Evolutionary conservation across 2,888 invertebrate genomes (phyloP), one percentile per base, ranked within the genome.

Genomic region (Penaeus monodon): DNA sequence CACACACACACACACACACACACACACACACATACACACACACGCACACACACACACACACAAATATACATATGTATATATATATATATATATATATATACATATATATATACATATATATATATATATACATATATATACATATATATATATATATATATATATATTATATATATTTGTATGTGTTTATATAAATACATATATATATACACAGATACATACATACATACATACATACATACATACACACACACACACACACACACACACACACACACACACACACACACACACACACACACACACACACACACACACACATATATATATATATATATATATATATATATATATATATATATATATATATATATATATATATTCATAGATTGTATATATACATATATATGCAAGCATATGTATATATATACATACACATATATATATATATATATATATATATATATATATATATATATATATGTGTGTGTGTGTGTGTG

Each of bases 321-420:
- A 68, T 68, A 68, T 68, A 68, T 68, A 68, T 68, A 68, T 68
- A 68, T 68, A 68, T 68, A 68, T 68, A 68, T 68, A 68, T 68
- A 68, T 68, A 68, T 68, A 68, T 27, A 27, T 68, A 68, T 68
- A 68, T 68, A 68, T 68, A 68, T 27, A 68, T 68, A 68, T 68
- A 68, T 68, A 68, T 68, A 68, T 68, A 68, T 68, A 68, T 27
- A 68, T 68, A 68, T 68, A 68, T 68, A 68, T 68, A 68, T 68
- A 68, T 68, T 8, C 12, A 68, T 68, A 27, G 4, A 68, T 68
- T 12, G 17, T 68, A 68, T 68, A 8, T 68, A 27, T 27, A 6
- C 10, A 8, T 68, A 29, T n/a, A 27, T n/a, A 68, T 68, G 7
- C 8, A 29, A 4, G 6, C 8, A 29, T 29, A 27, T 68, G 7